These are phyloP conservation scores for Trachelipus rathkii DNA, from an alignment of 1,140 invertebrate species.

Conservation along the genomic window DNA sequence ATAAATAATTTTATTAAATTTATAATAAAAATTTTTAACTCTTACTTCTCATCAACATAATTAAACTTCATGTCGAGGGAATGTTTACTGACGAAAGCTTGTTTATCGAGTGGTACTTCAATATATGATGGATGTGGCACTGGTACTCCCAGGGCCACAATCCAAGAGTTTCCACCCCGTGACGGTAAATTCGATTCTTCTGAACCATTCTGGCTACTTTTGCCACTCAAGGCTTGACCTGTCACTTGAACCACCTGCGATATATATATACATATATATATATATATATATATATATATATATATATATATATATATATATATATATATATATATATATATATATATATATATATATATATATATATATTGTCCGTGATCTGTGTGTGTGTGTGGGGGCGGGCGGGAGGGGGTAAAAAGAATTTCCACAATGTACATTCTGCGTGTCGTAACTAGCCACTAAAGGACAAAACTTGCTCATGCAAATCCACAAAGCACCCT, in stretches of 20 bases:
- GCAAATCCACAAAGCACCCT: no score
- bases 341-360: constrained; percentile 14
- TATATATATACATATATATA: background rate
- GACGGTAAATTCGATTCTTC: constrained; percentile 32
- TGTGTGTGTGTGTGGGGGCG: no score
- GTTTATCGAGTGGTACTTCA: constrained; percentile 77
- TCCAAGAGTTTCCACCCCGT: constrained; percentile 49
- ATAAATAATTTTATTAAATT: no score
- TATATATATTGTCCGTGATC: no score
- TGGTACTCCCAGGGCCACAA: constrained; percentile 76
- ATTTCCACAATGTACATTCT: no score
- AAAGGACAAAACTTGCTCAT: no score
- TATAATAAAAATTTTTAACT: no score
- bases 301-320: constrained; percentile 14
- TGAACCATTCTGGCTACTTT: background rate
- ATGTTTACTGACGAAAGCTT: constrained; percentile 87
- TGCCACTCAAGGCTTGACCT: background rate
- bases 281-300: background rate
- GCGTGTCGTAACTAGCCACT: no score
- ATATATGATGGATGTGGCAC: constrained; percentile 91
- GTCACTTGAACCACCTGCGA: background rate
- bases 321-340: constrained; percentile 23
- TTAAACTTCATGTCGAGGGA: constrained; percentile 90
- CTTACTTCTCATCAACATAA: constrained; percentile 88
- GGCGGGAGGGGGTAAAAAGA: no score